Percentiles rank a stretch among this genome's conserved stretches.
phyloP scores from a whole-genome alignment of 2,888 invertebrate genomes.

The Trichogramma dendrolimi region DNA sequence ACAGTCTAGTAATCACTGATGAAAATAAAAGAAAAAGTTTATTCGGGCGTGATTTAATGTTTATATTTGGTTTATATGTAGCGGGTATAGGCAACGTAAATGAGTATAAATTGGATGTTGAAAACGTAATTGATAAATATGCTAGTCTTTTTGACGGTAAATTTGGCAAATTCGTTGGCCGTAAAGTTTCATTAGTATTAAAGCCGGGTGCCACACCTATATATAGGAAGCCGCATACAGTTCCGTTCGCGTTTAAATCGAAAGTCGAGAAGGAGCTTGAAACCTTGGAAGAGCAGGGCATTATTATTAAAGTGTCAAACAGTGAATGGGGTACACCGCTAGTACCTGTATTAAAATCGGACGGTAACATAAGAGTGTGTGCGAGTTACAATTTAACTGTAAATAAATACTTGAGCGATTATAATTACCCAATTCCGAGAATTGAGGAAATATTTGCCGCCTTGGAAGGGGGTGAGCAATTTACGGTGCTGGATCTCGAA shows the following conservation, averaged over 20 bases:
- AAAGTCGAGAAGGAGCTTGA: conserved; percentile 20
- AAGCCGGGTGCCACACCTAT: conserved; percentile 17
- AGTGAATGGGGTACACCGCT: too few relatives aligned
- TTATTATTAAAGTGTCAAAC: too few relatives aligned
- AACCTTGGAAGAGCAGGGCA: conserved; percentile 13
- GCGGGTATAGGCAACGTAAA: background rate
- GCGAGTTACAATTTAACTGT: conserved; percentile 36
- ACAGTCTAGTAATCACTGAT: too few relatives aligned
- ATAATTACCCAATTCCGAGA: conserved; percentile 35
- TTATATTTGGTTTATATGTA: background rate
- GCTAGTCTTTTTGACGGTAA: conserved; percentile 16
- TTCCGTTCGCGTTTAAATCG: conserved; percentile 23
- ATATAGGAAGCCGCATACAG: conserved; percentile 21
- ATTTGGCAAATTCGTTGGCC: conserved; percentile 17
- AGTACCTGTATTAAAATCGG: conserved; percentile 27
- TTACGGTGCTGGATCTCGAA: too few relatives aligned
- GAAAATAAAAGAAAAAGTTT: background rate
- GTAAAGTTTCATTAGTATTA: conserved; percentile 21
- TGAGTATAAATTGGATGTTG: background rate
- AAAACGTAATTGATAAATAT: conserved; percentile 17
- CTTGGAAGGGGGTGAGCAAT: conserved; percentile 19
- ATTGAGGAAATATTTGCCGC: conserved; percentile 36
- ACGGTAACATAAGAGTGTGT: conserved; percentile 28
- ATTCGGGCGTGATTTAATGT: background rate
- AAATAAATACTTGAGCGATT: conserved; percentile 32